Evolutionary conservation across 2,888 invertebrate genomes (phyloP).

Genomic region (Cryptus viduatorius): DNA sequence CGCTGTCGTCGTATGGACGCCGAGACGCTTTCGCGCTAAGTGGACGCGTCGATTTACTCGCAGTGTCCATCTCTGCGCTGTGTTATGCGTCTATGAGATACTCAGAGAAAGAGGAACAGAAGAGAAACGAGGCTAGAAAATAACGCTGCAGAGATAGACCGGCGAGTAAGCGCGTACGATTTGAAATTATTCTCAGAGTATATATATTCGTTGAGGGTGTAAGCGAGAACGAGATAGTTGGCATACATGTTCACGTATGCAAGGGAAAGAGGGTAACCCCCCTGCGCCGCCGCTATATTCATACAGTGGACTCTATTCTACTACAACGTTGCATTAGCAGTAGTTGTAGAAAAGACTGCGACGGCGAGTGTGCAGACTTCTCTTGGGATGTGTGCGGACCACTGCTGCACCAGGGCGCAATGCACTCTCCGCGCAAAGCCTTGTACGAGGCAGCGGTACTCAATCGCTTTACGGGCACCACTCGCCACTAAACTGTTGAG

Average conservation of each 20-base stretch:
- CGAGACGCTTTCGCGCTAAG: not conserved
- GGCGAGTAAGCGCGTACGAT: constrained; percentile 52
- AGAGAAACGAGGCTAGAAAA: constrained; percentile 42
- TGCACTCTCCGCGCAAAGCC: constrained; percentile 73
- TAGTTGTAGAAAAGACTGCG: constrained; percentile 32
- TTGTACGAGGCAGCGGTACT: constrained; percentile 72
- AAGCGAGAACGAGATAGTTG: constrained; percentile 63
- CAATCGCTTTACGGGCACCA: constrained; percentile 53
- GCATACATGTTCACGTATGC: constrained; percentile 69
- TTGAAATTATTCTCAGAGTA: constrained; percentile 48
- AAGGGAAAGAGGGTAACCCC: constrained; percentile 21
- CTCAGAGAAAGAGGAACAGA: constrained; percentile 1
- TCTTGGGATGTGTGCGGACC: constrained; percentile 49
- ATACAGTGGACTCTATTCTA: constrained; percentile 9
- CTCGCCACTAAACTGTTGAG: constrained; percentile 48
- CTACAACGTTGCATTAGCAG: constrained; percentile 29
- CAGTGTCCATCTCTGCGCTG: constrained; percentile 15
- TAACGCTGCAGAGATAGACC: constrained; percentile 51
- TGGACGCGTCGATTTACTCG: constrained; percentile 11
- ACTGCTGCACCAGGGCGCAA: constrained; percentile 73
- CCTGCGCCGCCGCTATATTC: constrained; percentile 28
- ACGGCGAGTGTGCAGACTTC: constrained; percentile 32
- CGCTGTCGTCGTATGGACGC: too few relatives aligned
- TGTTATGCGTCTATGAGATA: not conserved
- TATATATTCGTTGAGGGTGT: constrained; percentile 45